A percentile compares a stretch with the other conserved stretches of the same genome.
Evolutionary conservation across 2,113 vertebrate genomes (phyloP).

Genomic region (Aphelocoma coerulescens): DNA sequence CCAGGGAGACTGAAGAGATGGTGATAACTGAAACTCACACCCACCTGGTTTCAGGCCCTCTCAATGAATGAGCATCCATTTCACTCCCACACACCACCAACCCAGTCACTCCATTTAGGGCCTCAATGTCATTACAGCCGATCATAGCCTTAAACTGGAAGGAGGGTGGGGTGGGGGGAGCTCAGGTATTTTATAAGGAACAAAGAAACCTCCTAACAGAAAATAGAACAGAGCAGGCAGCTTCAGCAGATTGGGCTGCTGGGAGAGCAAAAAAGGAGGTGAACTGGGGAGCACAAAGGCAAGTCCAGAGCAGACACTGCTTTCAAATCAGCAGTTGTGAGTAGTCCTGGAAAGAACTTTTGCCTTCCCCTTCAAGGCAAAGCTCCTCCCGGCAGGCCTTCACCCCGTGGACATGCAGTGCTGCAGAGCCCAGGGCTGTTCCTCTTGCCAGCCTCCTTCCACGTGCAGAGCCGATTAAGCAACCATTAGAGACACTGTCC

Average conservation of each 20-base stretch:
- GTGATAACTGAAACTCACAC: rapidly evolving
- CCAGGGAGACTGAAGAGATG: not conserved
- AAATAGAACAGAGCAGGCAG: not conserved
- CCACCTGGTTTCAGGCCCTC: not conserved
- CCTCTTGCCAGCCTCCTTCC: not conserved
- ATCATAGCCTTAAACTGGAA: not conserved
- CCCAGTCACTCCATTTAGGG: rapidly evolving
- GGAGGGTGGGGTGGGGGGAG: rapidly evolving
- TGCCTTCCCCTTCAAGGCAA: not conserved
- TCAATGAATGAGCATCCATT: not conserved
- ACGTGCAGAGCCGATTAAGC: rapidly evolving
- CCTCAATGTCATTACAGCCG: not conserved
- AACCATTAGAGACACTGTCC: not conserved
- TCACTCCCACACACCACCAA: not conserved
- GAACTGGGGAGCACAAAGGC: rapidly evolving
- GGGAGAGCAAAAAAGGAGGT: not conserved
- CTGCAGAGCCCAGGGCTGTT: rapidly evolving
- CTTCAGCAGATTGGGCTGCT: not conserved
- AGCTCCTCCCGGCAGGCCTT: not conserved
- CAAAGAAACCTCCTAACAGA: not conserved
- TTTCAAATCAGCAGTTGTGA: not conserved
- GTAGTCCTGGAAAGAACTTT: not conserved
- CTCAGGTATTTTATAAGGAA: not conserved
- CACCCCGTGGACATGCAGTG: rapidly evolving
- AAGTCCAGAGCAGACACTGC: not conserved